phyloP scores from a whole-genome alignment of 2,113 vertebrate genomes.

The Ptychochromis oligacanthus region DNA sequence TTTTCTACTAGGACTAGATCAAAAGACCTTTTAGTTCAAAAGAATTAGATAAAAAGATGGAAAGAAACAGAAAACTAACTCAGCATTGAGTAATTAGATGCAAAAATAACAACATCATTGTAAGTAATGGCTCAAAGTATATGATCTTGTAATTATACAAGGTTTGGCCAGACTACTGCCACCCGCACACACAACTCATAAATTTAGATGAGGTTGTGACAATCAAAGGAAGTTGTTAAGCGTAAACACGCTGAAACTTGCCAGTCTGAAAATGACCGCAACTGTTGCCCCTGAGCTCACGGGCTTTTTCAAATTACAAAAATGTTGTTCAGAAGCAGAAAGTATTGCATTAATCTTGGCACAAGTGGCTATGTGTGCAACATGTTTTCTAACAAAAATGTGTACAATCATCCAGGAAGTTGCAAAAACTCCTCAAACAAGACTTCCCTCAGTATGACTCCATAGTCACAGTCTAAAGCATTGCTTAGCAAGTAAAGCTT shows the following conservation, averaged over 20 bases:
- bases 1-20: not conserved
- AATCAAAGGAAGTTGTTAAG: not conserved
- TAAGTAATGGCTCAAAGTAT: too few relatives aligned
- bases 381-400: not conserved
- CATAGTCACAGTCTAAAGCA: not conserved
- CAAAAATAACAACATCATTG: not conserved
- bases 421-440: not conserved
- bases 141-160: not conserved
- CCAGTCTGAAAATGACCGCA: not conserved
- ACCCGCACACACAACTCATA: not conserved
- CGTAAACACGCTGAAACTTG: not conserved
- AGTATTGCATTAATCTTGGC: too few relatives aligned
- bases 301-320: not conserved
- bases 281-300: not conserved
- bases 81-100: too few relatives aligned
- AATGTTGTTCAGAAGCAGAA: too few relatives aligned
- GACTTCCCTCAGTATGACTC: not conserved
- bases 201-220: not conserved
- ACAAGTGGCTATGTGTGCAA: not conserved
- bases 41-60: not conserved
- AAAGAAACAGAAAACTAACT: not conserved
- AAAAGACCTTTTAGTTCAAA: not conserved
- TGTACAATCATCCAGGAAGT: not conserved
- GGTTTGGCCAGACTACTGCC: not conserved
- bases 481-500: not conserved